Base-by-base conservation (phyloP, 1,140 invertebrate species). In the Zaprionus ornatus region DNA sequence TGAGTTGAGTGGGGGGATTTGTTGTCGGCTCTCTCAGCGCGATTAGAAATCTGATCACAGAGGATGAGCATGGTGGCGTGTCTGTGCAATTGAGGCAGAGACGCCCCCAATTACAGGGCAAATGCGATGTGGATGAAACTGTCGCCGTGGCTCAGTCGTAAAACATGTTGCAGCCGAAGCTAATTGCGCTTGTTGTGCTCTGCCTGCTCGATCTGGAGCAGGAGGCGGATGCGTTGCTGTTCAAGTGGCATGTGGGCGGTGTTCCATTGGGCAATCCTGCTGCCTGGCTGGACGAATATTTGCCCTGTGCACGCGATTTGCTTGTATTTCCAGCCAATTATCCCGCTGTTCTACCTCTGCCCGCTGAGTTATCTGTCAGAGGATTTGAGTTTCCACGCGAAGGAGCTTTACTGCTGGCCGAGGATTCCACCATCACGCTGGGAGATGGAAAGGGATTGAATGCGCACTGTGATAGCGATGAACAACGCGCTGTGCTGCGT, bases 261-360 rank as follows among this genome's bases (percentile, higher is more conserved):
- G 42, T 72, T 42, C 72, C 76, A 7, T 85, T 92, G 25, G 50
- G 52, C 25, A 63, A 63, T 56, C 59, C 82, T 5, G 69, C 68
- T 1, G 61, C 80, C 17, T 92, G 91, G 91, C 2, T 80, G 19
- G 74, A 83, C 45, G 77, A 68, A 1, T 79, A 92, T 27, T 45
- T 87, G 59, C 91, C 91, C 0, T 91, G 91, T 64, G 40, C 57
- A 1, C 60, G 57, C 0, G 91, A 92, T 56, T 42, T 85, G 45
- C 59, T 88, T 7, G 79, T 85, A 9, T 92, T 92, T 76, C 91
- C 91, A 0, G 59, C 50, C 12, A 21, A 74, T n/a, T 92, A 82
- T 79, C 72, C 77, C 9, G 91, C 91, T 9, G 37, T 92, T 10
- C 21, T 92, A 23, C 88, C 91, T 1, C 10, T 92, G 42, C 91